These are phyloP conservation scores for Basileuterus tristriatus DNA, from an alignment of 2,797 vertebrate genomes.

Conservation along the genomic window DNA sequence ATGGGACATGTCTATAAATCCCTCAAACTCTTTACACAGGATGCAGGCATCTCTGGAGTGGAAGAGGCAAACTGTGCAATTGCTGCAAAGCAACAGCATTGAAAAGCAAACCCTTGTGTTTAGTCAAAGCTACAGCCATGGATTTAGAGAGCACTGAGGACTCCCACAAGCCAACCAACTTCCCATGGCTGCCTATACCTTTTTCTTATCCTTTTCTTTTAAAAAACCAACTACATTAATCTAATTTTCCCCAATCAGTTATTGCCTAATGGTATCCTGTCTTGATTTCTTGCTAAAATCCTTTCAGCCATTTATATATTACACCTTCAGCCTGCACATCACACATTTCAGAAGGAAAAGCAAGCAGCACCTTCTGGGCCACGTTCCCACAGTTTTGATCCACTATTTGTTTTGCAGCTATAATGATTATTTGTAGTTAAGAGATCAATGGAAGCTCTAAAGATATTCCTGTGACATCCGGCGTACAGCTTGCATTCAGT, in stretches of 20 bases:
- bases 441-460: constrained; percentile 68
- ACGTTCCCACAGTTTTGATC: not conserved
- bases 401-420: constrained; percentile 46
- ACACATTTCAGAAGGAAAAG: constrained; percentile 22
- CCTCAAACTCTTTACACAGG: accelerated
- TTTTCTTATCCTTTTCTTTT: not conserved
- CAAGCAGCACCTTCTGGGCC: not conserved
- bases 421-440: constrained; percentile 68
- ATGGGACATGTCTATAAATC: not conserved
- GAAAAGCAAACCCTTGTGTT: not conserved
- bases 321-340: constrained; percentile 30
- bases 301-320: constrained; percentile 6
- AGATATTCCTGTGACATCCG: constrained; percentile 55
- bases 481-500: not conserved
- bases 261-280: not conserved
- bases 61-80: not conserved
- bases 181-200: not conserved
- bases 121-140: not conserved
- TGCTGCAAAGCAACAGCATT: not conserved
- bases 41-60: not conserved
- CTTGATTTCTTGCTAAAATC: constrained; percentile 11
- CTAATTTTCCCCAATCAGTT: not conserved
- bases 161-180: not conserved
- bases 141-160: not conserved
- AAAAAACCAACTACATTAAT: not conserved